Base-by-base conservation (phyloP, 2,113 vertebrate genomes). In the Forbesichthys agassizii region DNA sequence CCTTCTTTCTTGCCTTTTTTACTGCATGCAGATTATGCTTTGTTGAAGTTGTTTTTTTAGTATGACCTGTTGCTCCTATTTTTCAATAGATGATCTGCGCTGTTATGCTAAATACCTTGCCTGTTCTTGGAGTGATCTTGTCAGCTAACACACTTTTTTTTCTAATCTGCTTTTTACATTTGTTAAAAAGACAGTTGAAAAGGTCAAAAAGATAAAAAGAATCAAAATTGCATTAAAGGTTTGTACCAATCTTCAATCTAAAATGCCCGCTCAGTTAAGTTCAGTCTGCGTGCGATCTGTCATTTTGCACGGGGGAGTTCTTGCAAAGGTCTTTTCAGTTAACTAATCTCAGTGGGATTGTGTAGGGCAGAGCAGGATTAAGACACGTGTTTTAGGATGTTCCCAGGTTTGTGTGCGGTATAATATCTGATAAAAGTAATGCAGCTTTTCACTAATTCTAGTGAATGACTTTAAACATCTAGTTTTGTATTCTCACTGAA, bases 201-300 rank as follows among this genome's bases (percentile, higher is more conserved):
- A 96, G 95, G 95, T 99, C 96, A 99, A 98, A 99, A 98, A 98
- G 96, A 96, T 99, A 94, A 99, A 96, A 95, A 96, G 97, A 94
- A 95, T 98, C 95, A 98, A 96, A 97, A 96, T 98, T 97, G 97
- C 97, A 82, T 92, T 99, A 76, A 98, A 99, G 97, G 97, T 99
- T 98, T 96, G 97, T 99, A 99, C 97, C 94, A 93, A 90, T 95
- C 91, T 93, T 93, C 84, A 88, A 93, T 92, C 94, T 92, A 86
- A 89, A 91, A 87, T 86, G 85, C 92, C 87, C 88, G 81, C 88
- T 92, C 86, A 88, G 83, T 89, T 91, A 87, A 90, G 90, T 89
- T 89, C 90, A 84, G 89, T 90, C 73, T 88, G 81, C 86, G 84
- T 88, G 81, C 86, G 84, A 87, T 92, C 86, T 91, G 88, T 92